Base-by-base conservation (phyloP, 1,140 invertebrate genomes). In the Whitmania pigra region DNA sequence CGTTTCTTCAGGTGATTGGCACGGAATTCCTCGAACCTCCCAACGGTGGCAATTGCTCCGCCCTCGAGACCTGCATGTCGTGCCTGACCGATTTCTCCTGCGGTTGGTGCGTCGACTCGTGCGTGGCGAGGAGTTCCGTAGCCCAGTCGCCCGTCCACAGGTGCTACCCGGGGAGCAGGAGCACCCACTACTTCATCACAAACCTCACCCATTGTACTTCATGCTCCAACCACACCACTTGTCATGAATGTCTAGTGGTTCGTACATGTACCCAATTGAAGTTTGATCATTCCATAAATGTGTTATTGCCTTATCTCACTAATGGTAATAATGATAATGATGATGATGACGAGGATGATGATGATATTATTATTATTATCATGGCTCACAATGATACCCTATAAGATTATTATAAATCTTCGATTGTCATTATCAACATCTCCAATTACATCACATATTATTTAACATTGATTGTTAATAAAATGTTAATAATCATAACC, bases 41-140 rank as follows among this genome's bases (percentile, higher is more conserved):
- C 70, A 88, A 88, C 70, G 90, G 89, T 0, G 77, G 76, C 15
- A 84, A 86, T n/a, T 97, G 94, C 77, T 79, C 81, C 0, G 83
- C 86, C 27, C 91, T 93, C 77, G 86, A 83, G 67, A 95, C 90
- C 78, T 97, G 93, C 78, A 80, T 94, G 9, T 86, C 90, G 67
- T 97, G 93, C 79, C 81, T 95, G 27, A 89, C 88, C 0, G 93
- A 97, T 82, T 88, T 89, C 0, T 85, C 87, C 15, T 97, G 93
- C 79, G 91, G 91, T 0, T 96, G 93, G 93, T 94, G 73, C 57
- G 91, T 78, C 87, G 57, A 69, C 18, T 63, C 57, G 3, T 81
- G 79, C 69, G 74, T 77, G 53, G 71, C 49, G n/a, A 67, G 73
- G n/a, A 40, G 76, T 53, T 57, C 77, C 53, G 76, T 78, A 7